These are phyloP conservation scores for Trachelus stipa DNA, from an alignment of 2,888 invertebrate genomes.

Conservation along the genomic window DNA sequence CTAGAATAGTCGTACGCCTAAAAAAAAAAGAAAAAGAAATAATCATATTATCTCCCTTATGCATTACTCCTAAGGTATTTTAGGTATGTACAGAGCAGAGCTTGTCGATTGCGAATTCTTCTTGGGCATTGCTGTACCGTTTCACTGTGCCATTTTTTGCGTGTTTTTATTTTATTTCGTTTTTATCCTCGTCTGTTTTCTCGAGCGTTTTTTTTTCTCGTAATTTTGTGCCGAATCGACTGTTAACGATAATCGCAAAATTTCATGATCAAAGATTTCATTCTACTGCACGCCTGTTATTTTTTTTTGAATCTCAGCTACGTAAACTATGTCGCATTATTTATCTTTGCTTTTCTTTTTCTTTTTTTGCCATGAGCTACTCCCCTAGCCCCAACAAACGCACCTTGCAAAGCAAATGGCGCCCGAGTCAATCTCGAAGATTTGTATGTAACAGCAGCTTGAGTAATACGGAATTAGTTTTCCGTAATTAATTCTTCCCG, in stretches of 20 bases:
- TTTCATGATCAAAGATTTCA: background rate
- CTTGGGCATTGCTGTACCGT: conserved; percentile 21
- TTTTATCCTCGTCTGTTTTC: background rate
- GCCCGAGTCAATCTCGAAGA: background rate
- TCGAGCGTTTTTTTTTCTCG: background rate
- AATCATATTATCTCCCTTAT: background rate
- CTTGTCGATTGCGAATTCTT: conserved; percentile 21
- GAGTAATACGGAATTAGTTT: background rate
- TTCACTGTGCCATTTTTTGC: conserved; percentile 18
- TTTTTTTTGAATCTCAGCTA: background rate
- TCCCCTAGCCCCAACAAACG: background rate
- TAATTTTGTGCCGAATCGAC: background rate
- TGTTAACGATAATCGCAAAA: background rate
- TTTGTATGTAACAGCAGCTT: background rate
- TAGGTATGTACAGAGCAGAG: conserved; percentile 24
- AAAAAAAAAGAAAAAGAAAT: background rate
- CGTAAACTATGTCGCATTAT: background rate
- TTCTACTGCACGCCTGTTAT: background rate
- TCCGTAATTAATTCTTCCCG: background rate
- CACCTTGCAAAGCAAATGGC: background rate
- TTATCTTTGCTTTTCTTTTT: background rate
- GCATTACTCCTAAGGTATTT: conserved; percentile 14
- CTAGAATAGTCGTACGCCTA: background rate
- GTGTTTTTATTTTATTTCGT: too few relatives aligned
- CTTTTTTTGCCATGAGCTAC: background rate